These are phyloP conservation scores for Drosophila virilis DNA, from an alignment of 1,140 invertebrate species.

Conservation along the genomic window DNA sequence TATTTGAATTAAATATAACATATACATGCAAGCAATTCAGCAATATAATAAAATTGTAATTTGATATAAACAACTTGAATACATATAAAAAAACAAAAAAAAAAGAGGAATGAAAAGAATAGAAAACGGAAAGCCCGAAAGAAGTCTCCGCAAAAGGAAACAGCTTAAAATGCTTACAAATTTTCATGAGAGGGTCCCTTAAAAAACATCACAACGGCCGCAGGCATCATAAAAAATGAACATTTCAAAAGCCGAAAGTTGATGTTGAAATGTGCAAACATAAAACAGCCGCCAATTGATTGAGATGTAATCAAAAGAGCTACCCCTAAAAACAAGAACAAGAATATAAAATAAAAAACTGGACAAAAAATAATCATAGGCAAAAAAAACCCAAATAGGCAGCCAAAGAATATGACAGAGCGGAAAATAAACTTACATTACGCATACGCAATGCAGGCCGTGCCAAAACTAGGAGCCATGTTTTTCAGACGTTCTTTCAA, in stretches of 20 bases:
- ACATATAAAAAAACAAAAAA: constrained; percentile 28
- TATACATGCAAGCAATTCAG: constrained; percentile 46
- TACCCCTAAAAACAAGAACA: constrained; percentile 12
- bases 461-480: constrained; percentile 14
- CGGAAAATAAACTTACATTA: constrained; percentile 60
- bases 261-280: constrained; percentile 79
- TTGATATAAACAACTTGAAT: constrained; percentile 72
- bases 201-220: constrained; percentile 49
- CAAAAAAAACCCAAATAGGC: constrained; percentile 22
- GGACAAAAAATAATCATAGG: constrained; percentile 65
- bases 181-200: constrained; percentile 49
- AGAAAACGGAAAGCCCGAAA: constrained; percentile 9
- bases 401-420: constrained; percentile 1
- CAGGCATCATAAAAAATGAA: constrained; percentile 75
- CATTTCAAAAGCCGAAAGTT: constrained; percentile 73
- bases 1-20: constrained; percentile 56
- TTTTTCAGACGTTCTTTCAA: neutral
- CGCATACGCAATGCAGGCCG: constrained; percentile 63
- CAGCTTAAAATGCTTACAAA: constrained; percentile 66
- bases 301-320: constrained; percentile 78
- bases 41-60: constrained; percentile 74
- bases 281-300: constrained; percentile 81
- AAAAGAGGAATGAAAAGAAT: constrained; percentile 2
- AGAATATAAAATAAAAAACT: constrained; percentile 12
- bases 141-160: constrained; percentile 36